These are phyloP conservation scores for Xyrauchen texanus DNA, from an alignment of 2,113 vertebrate genomes.

Conservation along the genomic window DNA sequence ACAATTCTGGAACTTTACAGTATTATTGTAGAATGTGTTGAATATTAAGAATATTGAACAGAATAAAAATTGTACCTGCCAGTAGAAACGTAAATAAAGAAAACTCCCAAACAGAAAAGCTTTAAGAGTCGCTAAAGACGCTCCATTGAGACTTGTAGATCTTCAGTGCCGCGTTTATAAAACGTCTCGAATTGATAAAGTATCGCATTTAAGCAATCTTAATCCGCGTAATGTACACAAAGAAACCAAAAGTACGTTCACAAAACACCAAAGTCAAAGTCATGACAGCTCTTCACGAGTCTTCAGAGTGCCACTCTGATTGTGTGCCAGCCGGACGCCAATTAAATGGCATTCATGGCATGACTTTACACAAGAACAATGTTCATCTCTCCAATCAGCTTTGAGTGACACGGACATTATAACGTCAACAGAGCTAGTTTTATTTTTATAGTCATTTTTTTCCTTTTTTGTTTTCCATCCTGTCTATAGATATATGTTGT, in stretches of 20 bases:
- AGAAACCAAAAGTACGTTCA: constrained; percentile 20
- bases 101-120: background rate
- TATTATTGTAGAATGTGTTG: background rate
- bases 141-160: constrained; percentile 23
- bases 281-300: background rate
- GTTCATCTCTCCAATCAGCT: constrained; percentile 80
- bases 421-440: background rate
- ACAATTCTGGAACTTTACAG: background rate
- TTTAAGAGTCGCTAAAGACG: background rate
- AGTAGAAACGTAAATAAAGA: constrained; percentile 33
- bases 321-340: constrained; percentile 83
- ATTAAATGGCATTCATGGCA: constrained; percentile 92
- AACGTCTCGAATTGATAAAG: background rate
- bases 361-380: constrained; percentile 94
- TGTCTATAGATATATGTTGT: background rate
- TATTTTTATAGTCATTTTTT: background rate
- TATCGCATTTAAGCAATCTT: background rate
- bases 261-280: constrained; percentile 13
- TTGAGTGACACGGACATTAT: constrained; percentile 74
- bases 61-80: constrained; percentile 37
- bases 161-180: background rate
- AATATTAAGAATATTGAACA: background rate
- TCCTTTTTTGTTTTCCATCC: background rate
- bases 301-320: background rate
- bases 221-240: constrained; percentile 3